Evolutionary conservation across 2,797 vertebrate genomes (phyloP), one percentile per base, ranked within the genome.

Genomic region (Numenius phaeopus): DNA sequence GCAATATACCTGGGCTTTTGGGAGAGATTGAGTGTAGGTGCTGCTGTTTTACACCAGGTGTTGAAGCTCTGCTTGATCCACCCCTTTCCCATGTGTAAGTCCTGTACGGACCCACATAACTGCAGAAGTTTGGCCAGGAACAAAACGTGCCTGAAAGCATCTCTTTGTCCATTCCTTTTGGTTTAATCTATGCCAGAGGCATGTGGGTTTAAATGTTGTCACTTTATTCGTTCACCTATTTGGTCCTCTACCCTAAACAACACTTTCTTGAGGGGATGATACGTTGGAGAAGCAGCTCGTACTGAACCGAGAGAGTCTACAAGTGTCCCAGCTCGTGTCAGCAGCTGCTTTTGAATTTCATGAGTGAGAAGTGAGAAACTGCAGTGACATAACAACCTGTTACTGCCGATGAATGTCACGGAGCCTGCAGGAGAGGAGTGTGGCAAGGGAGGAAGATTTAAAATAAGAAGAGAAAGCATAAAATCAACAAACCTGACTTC

Each of bases 401-500:
- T 70, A 24, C 24, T 0, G 1, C 37, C 2, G 18, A 24, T 17
- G 22, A 83, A 42, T 7, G 54, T 37, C 5, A 0, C 0, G 0
- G 10, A 87, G 70, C 27, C 58, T 37, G 0, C 0, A 2, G 64
- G 26, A 61, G 40, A 69, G 49, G 9, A 50, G 7, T 0, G 1
- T 29, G 37, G 23, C 29, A 16, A 57, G 13, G 44, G 12, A 37
- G 19, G 22, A 46, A 83, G 47, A 23, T 22, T 24, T 49, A 47
- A 72, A 73, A 49, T 21, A 34, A 55, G 26, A 30, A 30, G 34
- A 69, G 22, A 46, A 57, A 61, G 4, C 8, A 39, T 42, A 44
- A 90, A 95, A 77, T 82, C 34, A 64, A 24, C 59, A 46, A 50
- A 22, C 24, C 26, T 26, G 14, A 20, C 37, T 76, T 88, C 2